Evolutionary conservation across 2,113 vertebrate species (phyloP), one percentile per base, ranked within the genome.

Genomic region (Osmerus mordax): DNA sequence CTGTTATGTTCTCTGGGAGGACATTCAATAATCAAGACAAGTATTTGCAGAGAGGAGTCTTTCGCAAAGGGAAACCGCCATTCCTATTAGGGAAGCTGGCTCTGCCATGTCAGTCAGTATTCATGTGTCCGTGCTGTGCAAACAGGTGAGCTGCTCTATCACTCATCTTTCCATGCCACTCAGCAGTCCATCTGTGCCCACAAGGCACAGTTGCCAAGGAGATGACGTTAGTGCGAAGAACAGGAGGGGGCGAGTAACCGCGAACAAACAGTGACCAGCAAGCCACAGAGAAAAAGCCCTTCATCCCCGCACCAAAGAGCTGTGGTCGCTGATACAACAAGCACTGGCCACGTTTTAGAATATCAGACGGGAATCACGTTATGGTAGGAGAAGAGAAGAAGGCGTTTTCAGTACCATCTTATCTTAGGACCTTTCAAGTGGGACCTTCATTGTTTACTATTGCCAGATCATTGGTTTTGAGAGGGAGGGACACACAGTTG

Each of bases 61-160:
- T 36, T 0, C 4, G 54, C 12, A 67, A 4, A 18, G 61, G 65
- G 70, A 36, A 11, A n/a, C 21, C 23, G 13, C 28, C 6, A 5
- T 32, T 21, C 29, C 36, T 21, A 47, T 47, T 47, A 47, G 41
- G 41, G 41, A 47, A 47, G 41, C 41, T 11, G 41, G 32, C 32
- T 47, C 8, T 12, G 41, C 41, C 41, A 47, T 55, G 12, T 6
- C 55, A 78, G 71, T 65, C 41, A 84, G 71, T 77, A 78, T 81
- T 76, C 74, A 77, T 18, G 74, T 79, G 82, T 69, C 71, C 77
- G 82, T 78, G 74, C 85, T 81, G 77, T 75, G 85, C 83, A 88
- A 87, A 88, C 83, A 88, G 82, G 84, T 84, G 83, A 88, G 83
- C 79, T 79, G 71, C 81, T 73, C 67, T 71, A 15, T 75, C 79